These are phyloP conservation scores for Nibea coibor DNA, from an alignment of 2,113 vertebrate species.

Conservation along the genomic window DNA sequence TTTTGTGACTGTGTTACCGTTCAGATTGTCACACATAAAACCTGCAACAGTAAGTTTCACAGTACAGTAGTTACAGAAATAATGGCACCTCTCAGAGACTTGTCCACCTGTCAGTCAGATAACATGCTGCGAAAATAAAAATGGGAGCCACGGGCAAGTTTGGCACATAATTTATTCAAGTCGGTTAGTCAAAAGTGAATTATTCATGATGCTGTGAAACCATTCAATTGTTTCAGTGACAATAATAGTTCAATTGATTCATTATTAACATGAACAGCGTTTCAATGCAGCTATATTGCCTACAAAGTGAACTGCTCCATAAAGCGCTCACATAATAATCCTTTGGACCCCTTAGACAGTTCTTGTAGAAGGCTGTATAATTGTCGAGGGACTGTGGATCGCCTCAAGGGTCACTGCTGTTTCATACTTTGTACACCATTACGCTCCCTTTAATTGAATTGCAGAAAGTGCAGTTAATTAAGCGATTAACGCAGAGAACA, in stretches of 20 bases:
- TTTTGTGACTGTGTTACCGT: neutral
- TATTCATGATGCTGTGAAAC: conserved; percentile 21
- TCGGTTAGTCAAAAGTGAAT: conserved; percentile 7
- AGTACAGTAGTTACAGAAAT: neutral
- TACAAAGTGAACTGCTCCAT: conserved; percentile 9
- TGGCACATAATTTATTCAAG: conserved; percentile 11
- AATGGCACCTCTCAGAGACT: neutral
- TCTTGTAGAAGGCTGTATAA: conserved; percentile 31
- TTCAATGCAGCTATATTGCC: conserved; percentile 9
- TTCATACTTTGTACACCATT: conserved; percentile 58
- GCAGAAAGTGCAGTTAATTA: conserved; percentile 74
- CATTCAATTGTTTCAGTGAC: conserved; percentile 18
- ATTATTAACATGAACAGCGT: conserved; percentile 4
- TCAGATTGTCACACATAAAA: conserved; percentile 3
- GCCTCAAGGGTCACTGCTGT: conserved; percentile 56
- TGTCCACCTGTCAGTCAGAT: conserved; percentile 14
- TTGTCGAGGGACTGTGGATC: conserved; percentile 39
- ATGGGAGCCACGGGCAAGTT: neutral
- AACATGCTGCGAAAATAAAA: neutral
- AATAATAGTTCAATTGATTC: conserved; percentile 24
- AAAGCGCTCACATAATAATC: conserved; percentile 35
- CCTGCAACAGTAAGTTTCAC: conserved; percentile 2
- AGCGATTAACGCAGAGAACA: conserved; percentile 65
- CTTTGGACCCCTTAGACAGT: conserved; percentile 10
- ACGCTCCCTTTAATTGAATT: conserved; percentile 71